Conservation (phyloP, 2,797 vertebrate species). For the Tenualosa ilisha region DNA sequence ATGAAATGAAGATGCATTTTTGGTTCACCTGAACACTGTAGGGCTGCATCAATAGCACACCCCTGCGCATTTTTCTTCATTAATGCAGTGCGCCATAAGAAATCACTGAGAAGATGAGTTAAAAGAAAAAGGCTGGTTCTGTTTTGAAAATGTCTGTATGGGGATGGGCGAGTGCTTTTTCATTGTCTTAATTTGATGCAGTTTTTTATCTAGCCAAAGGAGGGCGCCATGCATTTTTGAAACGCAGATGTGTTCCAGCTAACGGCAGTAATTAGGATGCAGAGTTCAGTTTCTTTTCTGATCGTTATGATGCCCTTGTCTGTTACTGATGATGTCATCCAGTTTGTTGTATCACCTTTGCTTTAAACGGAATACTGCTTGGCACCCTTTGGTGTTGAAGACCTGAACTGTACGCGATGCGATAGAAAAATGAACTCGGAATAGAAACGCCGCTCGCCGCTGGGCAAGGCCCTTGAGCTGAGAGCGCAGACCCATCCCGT, state of each 20-base stretch:
- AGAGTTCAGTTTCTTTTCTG: neutral
- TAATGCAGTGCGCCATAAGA: neutral
- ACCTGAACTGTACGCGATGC: neutral
- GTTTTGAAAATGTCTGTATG: neutral
- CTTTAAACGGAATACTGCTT: neutral
- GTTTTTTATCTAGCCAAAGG: neutral
- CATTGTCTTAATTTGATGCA: neutral
- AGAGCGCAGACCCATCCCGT: conserved; percentile 38
- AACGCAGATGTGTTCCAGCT: neutral
- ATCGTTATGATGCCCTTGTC: neutral
- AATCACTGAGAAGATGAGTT: neutral
- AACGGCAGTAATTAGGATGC: neutral
- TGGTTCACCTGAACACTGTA: neutral
- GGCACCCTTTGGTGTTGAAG: neutral
- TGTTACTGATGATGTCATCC: neutral
- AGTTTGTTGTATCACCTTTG: neutral
- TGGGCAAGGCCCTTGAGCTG: neutral
- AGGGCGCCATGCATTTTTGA: neutral
- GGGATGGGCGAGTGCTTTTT: neutral
- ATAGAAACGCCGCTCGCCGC: neutral
- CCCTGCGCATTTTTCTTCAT: neutral
- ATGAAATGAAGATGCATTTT: neutral
- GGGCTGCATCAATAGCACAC: neutral
- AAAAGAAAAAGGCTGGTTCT: neutral
- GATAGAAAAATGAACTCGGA: neutral